These are phyloP conservation scores for Macrotis lagotis DNA, from an alignment of 2,113 vertebrate genomes.

Conservation along the genomic window DNA sequence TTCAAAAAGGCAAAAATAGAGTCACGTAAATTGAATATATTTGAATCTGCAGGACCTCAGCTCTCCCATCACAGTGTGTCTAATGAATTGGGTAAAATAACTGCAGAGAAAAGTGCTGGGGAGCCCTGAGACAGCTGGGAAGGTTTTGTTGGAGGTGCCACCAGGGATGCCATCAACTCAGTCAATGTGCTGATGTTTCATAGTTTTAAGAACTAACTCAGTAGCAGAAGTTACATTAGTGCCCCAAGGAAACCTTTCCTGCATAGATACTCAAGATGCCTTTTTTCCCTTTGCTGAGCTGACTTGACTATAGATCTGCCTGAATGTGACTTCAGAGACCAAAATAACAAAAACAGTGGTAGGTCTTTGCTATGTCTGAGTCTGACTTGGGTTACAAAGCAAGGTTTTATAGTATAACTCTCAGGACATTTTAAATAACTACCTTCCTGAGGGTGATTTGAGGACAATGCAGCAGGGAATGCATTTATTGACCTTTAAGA, in stretches of 20 bases:
- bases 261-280: neutral
- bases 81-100: neutral
- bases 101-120: neutral
- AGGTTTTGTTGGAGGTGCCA: neutral
- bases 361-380: neutral
- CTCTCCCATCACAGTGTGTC: too few relatives aligned
- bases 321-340: neutral
- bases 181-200: constrained; percentile 6
- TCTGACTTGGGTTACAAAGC: neutral
- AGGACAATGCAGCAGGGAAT: neutral
- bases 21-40: neutral
- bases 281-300: neutral
- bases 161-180: constrained; percentile 1
- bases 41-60: neutral
- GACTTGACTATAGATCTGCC: neutral
- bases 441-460: neutral
- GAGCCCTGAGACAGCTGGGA: neutral
- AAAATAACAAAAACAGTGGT: neutral
- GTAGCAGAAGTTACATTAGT: neutral
- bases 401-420: neutral
- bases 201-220: neutral
- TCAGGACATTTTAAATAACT: neutral
- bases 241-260: neutral
- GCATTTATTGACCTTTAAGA: neutral
- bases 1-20: neutral